Base-by-base conservation (phyloP, 2,113 vertebrate species). In the Burhinus oedicnemus region DNA sequence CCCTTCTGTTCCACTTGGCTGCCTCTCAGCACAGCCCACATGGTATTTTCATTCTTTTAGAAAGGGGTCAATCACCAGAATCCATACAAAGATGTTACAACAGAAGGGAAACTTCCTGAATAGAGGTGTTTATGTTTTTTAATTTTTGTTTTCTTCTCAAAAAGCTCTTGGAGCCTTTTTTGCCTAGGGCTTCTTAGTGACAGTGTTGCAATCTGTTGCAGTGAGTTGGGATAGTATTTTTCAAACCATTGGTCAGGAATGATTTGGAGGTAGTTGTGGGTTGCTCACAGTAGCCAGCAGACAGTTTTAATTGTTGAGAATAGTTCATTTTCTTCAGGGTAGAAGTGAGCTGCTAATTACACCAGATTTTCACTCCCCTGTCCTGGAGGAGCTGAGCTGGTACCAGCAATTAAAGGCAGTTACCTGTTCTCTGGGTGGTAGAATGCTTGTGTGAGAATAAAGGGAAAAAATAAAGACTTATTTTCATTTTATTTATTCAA, bases 1-100 rank as follows among this genome's bases (percentile, higher is more conserved):
- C 71, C 85, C 92, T 96, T 96, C 96, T 96, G 95, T 95, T 97
- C 96, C 51, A 77, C 82, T 97, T 97, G 96, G 96, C 96, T 93
- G 75, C 79, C 54, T 77, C 87, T 95, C 96, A 86, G 87, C 78
- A 42, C 82, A 83, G 87, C 93, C 93, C 93, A 92, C 96, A 85
- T 94, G 95, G 93, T 94, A 96, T 96, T 97, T 96, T 80, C 70
- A 83, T 95, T 85, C 92, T 95, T 94, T 66, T 34, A 93, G 54
- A 70, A 93, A 94, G 82, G 90, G 96, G 84, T 95, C 95, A 95
- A 77, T 96, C 92, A 80, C 78, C 75, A 88, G 82, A 83, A 95
- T 93, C 66, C 71, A 66, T 90, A 70, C 82, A 94, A 95, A 95
- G 93, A 94, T 96, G 92, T 90, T 91, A 76, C 54, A 91, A 80